Evolutionary conservation across 2,888 invertebrate genomes (phyloP), one percentile per base, ranked within the genome.

Genomic region (Nemurella pictetii): DNA sequence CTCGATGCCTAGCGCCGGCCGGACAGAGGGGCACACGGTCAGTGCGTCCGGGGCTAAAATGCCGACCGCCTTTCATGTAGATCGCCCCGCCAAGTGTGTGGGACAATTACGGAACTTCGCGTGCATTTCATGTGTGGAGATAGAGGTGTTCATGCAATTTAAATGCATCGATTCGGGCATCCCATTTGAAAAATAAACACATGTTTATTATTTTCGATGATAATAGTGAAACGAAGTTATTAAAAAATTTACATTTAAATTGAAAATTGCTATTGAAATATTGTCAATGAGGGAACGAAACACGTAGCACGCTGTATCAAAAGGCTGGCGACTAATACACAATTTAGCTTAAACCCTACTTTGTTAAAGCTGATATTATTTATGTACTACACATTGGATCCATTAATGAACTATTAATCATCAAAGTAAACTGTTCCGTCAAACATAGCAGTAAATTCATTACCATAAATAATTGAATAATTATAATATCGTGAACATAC

Each of bases 1-100:
- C 90, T 96, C 96, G 88, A 96, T 95, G 91, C 96, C 96, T 96
- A n/a, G n/a, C n/a, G n/a, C n/a, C n/a, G n/a, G n/a, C n/a, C n/a
- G n/a, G n/a, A n/a, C 35, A 35, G 35, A 4, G 12, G 4, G 35
- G 5, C 35, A 35, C 35, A 12, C 12, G 5, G 12, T 35, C 35
- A 35, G 4, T 12, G 35, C 35, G 12, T 35, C 35, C 4, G 5
- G 5, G 35, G 5, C 35, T 12, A 4, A 4, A 35, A 35, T 35
- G 5, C 35, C 4, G 4, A 35, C 35, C 4, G 4, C 35, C 35
- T 4, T 35, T 12, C 35, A 35, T 35, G 35, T 12, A 35, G 35
- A 7, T 4, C 35, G 12, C 12, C 4, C 5, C 4, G 5, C 35
- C 35, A 35, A 35, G 35, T 35, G 4, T 20, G 20, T 55, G 20